Conservation (phyloP, 2,797 vertebrate genomes). For the Cirrhinus molitorella region DNA sequence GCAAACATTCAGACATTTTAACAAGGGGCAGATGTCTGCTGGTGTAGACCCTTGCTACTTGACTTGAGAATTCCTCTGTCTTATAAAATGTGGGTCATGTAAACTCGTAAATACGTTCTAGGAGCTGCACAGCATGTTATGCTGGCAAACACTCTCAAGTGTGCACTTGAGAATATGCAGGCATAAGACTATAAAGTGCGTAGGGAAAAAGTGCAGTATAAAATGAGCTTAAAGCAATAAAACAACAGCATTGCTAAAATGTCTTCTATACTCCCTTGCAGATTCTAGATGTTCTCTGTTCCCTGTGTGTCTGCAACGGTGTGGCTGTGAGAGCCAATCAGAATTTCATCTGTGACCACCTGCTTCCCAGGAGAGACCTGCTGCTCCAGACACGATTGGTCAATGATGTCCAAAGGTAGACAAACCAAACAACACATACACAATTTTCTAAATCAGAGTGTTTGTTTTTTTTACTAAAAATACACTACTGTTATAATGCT, state of each 20-base stretch:
- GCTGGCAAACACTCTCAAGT: slow-evolving; percentile 2
- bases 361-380: slow-evolving; percentile 94
- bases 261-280: slow-evolving; percentile 60
- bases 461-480: neutral
- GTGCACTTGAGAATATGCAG: neutral
- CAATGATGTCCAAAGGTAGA: slow-evolving; percentile 96
- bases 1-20: slow-evolving; percentile 34
- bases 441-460: neutral
- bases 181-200: neutral
- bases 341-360: slow-evolving; percentile 96
- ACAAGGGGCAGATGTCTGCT: slow-evolving; percentile 25
- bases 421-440: neutral
- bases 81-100: slow-evolving; percentile 52
- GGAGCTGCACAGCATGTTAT: slow-evolving; percentile 32
- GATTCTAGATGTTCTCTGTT: slow-evolving; percentile 97
- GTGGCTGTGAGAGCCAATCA: slow-evolving; percentile 98
- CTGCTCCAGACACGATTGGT: slow-evolving; percentile 95
- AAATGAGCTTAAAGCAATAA: slow-evolving; percentile 21
- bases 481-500: no score
- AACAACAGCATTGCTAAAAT: slow-evolving; percentile 19
- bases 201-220: neutral
- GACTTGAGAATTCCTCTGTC: slow-evolving; percentile 38
- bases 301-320: slow-evolving; percentile 96
- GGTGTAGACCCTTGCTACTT: slow-evolving; percentile 2
- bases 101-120: slow-evolving; percentile 35